phyloP scores from a whole-genome alignment of 92 coral and sea anemone genomes.

The Phenganax marumi region DNA sequence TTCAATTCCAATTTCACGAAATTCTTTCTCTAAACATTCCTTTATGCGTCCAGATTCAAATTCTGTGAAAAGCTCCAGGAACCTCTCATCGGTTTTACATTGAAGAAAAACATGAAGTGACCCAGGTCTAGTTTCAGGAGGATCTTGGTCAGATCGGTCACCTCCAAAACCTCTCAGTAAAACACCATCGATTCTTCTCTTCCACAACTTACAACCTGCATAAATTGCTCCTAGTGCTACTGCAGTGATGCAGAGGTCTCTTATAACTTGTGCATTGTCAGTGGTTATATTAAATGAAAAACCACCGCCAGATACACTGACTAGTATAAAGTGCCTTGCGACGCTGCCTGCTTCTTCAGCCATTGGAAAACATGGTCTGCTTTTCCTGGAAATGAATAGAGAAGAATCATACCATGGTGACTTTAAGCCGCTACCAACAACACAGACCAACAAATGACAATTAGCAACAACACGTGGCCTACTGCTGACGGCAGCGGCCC shows the following conservation, averaged over 20 bases:
- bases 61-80: not conserved
- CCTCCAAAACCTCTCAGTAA: not conserved
- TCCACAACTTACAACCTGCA: not conserved
- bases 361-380: too few species aligned
- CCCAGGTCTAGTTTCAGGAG: not conserved
- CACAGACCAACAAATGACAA: too few species aligned
- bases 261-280: not conserved
- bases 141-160: not conserved
- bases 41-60: slow-evolving; percentile 2
- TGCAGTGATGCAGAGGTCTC: not conserved
- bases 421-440: too few species aligned
- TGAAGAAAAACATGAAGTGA: not conserved
- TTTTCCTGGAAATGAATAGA: too few species aligned
- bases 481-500: too few species aligned
- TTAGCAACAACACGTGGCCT: too few species aligned
- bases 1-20: not conserved
- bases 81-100: not conserved
- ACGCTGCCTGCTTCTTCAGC: too few species aligned
- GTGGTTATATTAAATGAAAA: not conserved
- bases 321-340: too few species aligned
- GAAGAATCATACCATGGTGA: too few species aligned
- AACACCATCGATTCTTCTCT: not conserved
- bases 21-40: not conserved
- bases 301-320: too few species aligned
- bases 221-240: not conserved